Evolutionary conservation across 2,113 vertebrate species (phyloP), one percentile per base, ranked within the genome.

Genomic region (Ariopsis seemanni): DNA sequence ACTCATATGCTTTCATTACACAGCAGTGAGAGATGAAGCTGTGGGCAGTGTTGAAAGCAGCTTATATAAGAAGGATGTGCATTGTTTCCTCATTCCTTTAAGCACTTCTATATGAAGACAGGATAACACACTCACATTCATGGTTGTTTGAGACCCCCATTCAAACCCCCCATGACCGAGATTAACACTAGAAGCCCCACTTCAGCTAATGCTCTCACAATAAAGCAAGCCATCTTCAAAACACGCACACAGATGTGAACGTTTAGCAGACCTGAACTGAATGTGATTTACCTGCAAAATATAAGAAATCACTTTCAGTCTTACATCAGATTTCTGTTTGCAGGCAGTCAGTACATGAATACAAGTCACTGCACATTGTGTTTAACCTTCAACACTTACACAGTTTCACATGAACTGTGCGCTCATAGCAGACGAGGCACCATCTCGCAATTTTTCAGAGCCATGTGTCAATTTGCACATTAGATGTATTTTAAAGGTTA

Each of bases 21-120:
- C 69, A 65, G 84, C 86, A 67, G 67, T 53, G 75, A 84, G 89
- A 90, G 89, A 57, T 89, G 88, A 92, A 91, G 91, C 93, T 92
- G 92, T 92, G 91, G 88, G 89, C 91, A 84, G 86, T 72, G 83
- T 85, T 86, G 86, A 90, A 86, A 87, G 89, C 80, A 71, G 85
- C 86, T 94, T 94, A 94, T 87, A 87, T 94, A 94, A 95, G 90
- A 63, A 91, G 53, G 10, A 90, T 89, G 90, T 91, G 55, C 89
- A 89, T 91, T 89, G 91, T 90, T 90, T 91, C 83, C 82, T 83
- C 78, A 42, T 82, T 65, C 92, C 93, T 90, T n/a, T 83, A 71
- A 90, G 90, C 89, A 17, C 74, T 87, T 89, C 86, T 67, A 84
- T 86, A 87, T 85, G 89, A 87, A 88, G 81, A 83, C 81, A 55